phyloP scores from a whole-genome alignment of 2,888 invertebrate species.

The Argyresthia albistria region DNA sequence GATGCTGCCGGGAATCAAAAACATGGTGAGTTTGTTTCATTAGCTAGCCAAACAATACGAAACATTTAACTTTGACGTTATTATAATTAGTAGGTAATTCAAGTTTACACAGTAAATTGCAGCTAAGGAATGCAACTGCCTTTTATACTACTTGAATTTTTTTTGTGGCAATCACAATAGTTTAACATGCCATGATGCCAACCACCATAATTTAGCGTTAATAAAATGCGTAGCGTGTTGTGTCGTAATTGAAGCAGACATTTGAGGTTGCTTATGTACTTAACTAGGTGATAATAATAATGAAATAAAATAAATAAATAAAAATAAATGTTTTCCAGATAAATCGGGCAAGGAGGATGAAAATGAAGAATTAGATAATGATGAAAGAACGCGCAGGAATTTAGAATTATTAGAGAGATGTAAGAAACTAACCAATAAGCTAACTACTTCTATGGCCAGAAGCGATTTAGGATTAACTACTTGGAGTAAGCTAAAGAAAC shows the following conservation, averaged over 20 bases:
- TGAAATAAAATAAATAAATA: not conserved
- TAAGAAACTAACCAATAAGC: slow-evolving; percentile 64
- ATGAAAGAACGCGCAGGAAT: slow-evolving; percentile 71
- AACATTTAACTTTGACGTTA: not conserved
- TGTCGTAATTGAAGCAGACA: no score
- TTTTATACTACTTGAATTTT: no score
- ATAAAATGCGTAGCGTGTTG: no score
- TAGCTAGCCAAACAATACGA: not conserved
- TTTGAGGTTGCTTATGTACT: no score
- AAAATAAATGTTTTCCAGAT: slow-evolving; percentile 31
- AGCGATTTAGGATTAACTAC: slow-evolving; percentile 92
- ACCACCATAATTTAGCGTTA: no score
- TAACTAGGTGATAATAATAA: not conserved
- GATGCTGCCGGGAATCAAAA: slow-evolving; percentile 66
- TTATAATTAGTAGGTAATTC: not conserved
- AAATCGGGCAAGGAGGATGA: slow-evolving; percentile 55
- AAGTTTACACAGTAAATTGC: not conserved
- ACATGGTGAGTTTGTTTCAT: slow-evolving; percentile 47
- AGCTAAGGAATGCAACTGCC: no score
- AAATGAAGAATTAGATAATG: slow-evolving; percentile 55
- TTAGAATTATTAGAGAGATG: slow-evolving; percentile 69
- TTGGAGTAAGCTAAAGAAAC: slow-evolving; percentile 88
- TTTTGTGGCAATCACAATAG: no score
- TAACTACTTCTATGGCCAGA: slow-evolving; percentile 87
- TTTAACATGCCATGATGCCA: no score